These are phyloP conservation scores for Campoplex nolae DNA, from an alignment of 2,888 invertebrate species.

Conservation along the genomic window DNA sequence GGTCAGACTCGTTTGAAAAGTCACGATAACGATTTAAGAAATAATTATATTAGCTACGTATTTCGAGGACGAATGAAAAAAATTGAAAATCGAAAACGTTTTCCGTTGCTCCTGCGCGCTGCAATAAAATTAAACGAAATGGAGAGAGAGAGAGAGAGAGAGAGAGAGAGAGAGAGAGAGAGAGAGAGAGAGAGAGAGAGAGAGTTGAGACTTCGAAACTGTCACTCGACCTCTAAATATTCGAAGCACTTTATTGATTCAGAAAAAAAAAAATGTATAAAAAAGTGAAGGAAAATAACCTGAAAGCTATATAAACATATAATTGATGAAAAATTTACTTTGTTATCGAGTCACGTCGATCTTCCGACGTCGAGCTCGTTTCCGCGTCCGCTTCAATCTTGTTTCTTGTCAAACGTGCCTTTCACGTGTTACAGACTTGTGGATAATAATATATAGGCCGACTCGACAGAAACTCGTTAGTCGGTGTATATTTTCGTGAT, in stretches of 20 bases:
- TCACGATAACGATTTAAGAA: neutral
- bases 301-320: neutral
- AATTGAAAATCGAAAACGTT: too few relatives aligned
- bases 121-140: too few relatives aligned
- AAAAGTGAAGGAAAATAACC: neutral
- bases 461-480: slow-evolving; percentile 22
- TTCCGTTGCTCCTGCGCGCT: too few relatives aligned
- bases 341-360: slow-evolving; percentile 54
- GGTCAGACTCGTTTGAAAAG: slow-evolving; percentile 48
- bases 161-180: too few relatives aligned
- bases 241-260: neutral
- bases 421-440: slow-evolving; percentile 32
- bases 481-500: slow-evolving; percentile 24
- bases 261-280: neutral
- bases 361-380: slow-evolving; percentile 7
- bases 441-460: slow-evolving; percentile 12
- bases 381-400: slow-evolving; percentile 51
- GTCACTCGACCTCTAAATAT: neutral
- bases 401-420: slow-evolving; percentile 54
- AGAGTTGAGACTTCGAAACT: neutral
- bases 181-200: too few relatives aligned
- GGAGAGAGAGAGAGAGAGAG: too few relatives aligned
- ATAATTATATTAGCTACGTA: neutral
- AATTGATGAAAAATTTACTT: slow-evolving; percentile 6
- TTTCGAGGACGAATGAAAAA: neutral